Base-by-base conservation (phyloP, 2,888 invertebrate species). In the Eilema depressum region DNA sequence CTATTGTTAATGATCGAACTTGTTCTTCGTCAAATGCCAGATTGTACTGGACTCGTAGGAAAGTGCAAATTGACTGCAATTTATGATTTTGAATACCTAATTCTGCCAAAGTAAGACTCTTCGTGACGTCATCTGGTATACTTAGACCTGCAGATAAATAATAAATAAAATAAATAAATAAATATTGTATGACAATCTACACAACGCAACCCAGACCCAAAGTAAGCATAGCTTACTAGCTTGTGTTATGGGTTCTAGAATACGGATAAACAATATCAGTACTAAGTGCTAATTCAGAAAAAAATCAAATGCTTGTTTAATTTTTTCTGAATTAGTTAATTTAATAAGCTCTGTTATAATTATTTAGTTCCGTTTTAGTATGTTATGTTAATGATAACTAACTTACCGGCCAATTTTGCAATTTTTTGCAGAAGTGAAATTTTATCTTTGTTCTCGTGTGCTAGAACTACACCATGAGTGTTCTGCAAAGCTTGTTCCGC, bases 381-480 rank as follows among this genome's bases (percentile, higher is more conserved):
- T 37, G 33, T 33, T 33, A 8, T 78, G 71, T 28, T 83, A 67
- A 12, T 37, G 33, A 1, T 41, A 41, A 33, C 25, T 7, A 17
- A 53, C 57, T 73, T 20, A 86, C 85, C 83, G 5, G 83, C 70
- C 30, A 79, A 68, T 3, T 37, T 26, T 11, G 75, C 68, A 28
- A 86, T 75, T 70, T 78, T 71, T 28, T 83, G 68, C 25, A 85
- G 25, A 20, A 88, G 37, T 7, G 80, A 61, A 20, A 61, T 64
- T 59, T 23, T 62, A n/a, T 56, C 57, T 63, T n/a, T 37, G 17
- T 23, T 63, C 25, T 47, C 41, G 7, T 67, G 68, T 20, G 75
- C 77, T 7, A 80, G 60, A 14, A 80, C 25, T 25, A 74, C 66
- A 12, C 68, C 57, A 17, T 75, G 72, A 11, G 57, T 47, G 25